These are phyloP conservation scores for Mactra quadrangularis DNA, from an alignment of 1,140 invertebrate genomes.

Conservation along the genomic window DNA sequence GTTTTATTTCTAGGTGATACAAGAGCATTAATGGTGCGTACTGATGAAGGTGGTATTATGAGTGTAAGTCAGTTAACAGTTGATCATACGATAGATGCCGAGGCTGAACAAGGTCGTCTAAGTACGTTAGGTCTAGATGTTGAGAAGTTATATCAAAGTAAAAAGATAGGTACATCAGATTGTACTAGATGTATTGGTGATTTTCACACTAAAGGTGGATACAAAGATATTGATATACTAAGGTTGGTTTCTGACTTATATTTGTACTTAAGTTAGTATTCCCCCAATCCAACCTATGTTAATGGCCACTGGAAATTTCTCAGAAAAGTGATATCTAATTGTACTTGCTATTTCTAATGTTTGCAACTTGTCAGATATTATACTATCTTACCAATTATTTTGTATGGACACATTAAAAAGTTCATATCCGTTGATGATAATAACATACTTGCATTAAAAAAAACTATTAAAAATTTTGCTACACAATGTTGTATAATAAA, in stretches of 20 bases:
- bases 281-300: too few species aligned
- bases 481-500: too few species aligned
- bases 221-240: slow-evolving; percentile 91
- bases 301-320: too few species aligned
- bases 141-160: slow-evolving; percentile 85
- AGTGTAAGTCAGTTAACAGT: slow-evolving; percentile 91
- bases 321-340: too few species aligned
- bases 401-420: too few species aligned
- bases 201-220: slow-evolving; percentile 93
- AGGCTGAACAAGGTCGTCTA: slow-evolving; percentile 91
- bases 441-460: too few species aligned
- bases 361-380: too few species aligned
- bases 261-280: too few species aligned
- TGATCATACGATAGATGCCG: slow-evolving; percentile 93
- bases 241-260: slow-evolving; percentile 69
- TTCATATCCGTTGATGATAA: too few species aligned
- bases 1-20: slow-evolving; percentile 85
- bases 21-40: slow-evolving; percentile 92
- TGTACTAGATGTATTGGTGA: slow-evolving; percentile 92
- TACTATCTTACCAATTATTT: too few species aligned
- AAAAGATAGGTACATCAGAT: slow-evolving; percentile 85
- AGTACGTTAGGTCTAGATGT: slow-evolving; percentile 88
- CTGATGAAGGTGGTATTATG: slow-evolving; percentile 91
- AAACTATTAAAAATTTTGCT: too few species aligned
- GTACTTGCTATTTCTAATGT: too few species aligned